Base-by-base conservation (phyloP, 2,113 vertebrate genomes). In the Caranx melampygus region DNA sequence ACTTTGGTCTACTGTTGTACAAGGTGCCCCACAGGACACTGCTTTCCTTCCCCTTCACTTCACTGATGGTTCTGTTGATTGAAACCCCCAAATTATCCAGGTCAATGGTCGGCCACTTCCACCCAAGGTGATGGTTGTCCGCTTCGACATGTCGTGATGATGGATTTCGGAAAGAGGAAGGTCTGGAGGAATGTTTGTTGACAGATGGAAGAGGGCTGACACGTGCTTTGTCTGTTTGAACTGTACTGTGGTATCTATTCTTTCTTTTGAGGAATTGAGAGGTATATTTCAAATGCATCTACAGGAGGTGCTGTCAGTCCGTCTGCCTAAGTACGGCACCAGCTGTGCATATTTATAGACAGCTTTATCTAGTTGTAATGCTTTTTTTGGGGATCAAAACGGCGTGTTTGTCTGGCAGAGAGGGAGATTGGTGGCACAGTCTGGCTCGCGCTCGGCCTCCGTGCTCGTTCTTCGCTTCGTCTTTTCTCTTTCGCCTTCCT, bases 261-360 rank as follows among this genome's bases (percentile, higher is more conserved):
- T 88, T 75, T 75, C 57, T 79, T 79, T 78, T 83, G 72, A 75
- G 75, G 72, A 79, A 67, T 64, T n/a, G 37, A 70, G 47, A 64
- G 18, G 8, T 69, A 66, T 55, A 66, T 84, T 85, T 85, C 69
- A 81, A 72, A 90, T 80, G 72, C 72, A 33, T 87, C 81, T 52
- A 33, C 66, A 67, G 75, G 62, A 69, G 14, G 67, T 16, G 37
- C 82, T 85, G 82, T 88, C 82, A 87, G 67, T 49, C 67, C 40
- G 37, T 26, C 55, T 69, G 78, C 65, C 74, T 83, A 11, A 81
- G 67, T 54, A 57, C 67, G 45, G 67, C 82, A 86, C 47, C 76
- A 89, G 82, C 80, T 74, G 81, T 65, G 79, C 73, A 83, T 92
- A 92, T 92, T 92, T 92, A 89, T 91, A 91, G 87, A 71, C 72